Base-by-base conservation (phyloP, 2,113 vertebrate genomes). In the Scophthalmus maximus region DNA sequence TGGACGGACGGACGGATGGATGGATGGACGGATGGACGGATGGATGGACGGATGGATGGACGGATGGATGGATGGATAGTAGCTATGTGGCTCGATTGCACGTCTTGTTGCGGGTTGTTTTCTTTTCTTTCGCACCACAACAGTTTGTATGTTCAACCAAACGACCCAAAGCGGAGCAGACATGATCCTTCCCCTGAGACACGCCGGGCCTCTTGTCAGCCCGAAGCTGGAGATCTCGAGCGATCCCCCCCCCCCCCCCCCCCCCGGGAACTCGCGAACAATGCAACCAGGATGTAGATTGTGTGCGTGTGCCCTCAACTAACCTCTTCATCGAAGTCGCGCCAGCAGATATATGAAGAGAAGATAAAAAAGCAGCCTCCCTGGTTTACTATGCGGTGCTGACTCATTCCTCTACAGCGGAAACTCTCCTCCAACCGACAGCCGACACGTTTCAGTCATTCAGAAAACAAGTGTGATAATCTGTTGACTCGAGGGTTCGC, bases 351-450 rank as follows among this genome's bases (percentile, higher is more conserved):
- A n/a, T n/a, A n/a, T n/a, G n/a, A n/a, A n/a, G n/a, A n/a, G n/a
- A n/a, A 76, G 67, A 20, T 6, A 4, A n/a, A 18, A 58, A 3
- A 1, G 5, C 18, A 38, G 40, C 25, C 27, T 72, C 64, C 30
- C 38, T 57, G 14, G 23, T 56, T 76, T 53, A 62, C n/a, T n/a
- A 47, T 9, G 8, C 0, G 1, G 7, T 82, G n/a, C n/a, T n/a
- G 78, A 84, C 38, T 84, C 81, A 84, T 79, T 52, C 32, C 25
- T 15, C 8, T 18, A 22, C 50, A 69, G 10, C 46, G 18, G 57
- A 77, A 71, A 58, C 49, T 1, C 60, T 66, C 32, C 38, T 29
- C 14, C 66, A 76, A 70, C 67, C 20, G 68, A 79, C 59, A 23
- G n/a, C n/a, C n/a, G n/a, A n/a, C n/a, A n/a, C n/a, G n/a, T 1